Base-by-base conservation (phyloP, 2,113 vertebrate species). In the Hypocryptadius cinnamomeus region DNA sequence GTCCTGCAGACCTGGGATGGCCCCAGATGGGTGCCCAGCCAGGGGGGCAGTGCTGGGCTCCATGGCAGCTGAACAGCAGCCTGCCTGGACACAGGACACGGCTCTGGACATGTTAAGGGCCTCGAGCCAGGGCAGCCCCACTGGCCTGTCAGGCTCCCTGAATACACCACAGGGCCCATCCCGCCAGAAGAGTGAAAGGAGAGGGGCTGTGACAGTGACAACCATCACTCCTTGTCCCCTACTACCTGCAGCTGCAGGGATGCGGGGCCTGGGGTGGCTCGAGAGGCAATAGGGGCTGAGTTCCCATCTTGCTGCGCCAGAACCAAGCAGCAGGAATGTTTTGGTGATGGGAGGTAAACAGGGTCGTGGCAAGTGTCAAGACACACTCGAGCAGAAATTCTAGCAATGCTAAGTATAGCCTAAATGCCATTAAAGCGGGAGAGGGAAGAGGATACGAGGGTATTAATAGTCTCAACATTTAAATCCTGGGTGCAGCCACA, bases 381-480 rank as follows among this genome's bases (percentile, higher is more conserved):
- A 87, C 8, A 61, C 80, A 84, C 47, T 72, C 3, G 15, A 86
- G 85, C 57, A 95, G 69, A 89, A 88, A 92, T 92, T 73, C 79
- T 37, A 89, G 79, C 87, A 93, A 92, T 73, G 80, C 93, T 71
- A 94, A 95, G 93, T 95, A 86, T 93, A 92, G 86, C 68, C 87
- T 53, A 93, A 89, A 87, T 91, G 79, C 93, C 73, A 85, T 25
- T 30, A 77, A 94, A 84, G 65, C 59, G 72, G 74, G 18, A 47
- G n/a, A 96, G 63, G 95, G 92, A 97, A 97, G 69, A 89, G 86
- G 95, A 96, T 94, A 79, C 0, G 70, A 59, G 94, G 68, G 70
- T 97, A 97, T 97, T 97, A 97, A 97, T 95, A 97, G 94, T 86
- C 51, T 77, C 90, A 96, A 50, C 93, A 95, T 90, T 96, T 95